phyloP scores from a whole-genome alignment of 1,140 invertebrate species.

The Limonius californicus region DNA sequence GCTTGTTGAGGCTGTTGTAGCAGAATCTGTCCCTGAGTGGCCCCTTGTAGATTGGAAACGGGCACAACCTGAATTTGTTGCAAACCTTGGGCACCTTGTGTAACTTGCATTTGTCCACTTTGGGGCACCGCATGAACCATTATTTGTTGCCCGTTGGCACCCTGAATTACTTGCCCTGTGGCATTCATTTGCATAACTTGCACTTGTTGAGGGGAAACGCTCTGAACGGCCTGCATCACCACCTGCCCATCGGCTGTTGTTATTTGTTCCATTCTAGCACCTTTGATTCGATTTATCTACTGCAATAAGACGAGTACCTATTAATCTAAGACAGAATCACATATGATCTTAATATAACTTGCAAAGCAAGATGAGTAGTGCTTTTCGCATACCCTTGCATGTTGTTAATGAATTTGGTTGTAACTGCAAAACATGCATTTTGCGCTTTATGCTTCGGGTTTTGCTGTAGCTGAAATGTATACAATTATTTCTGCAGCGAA shows the following conservation, averaged over 20 bases:
- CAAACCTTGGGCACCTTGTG: conserved; percentile 52
- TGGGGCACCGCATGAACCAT: conserved; percentile 47
- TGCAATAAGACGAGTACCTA: too few relatives aligned
- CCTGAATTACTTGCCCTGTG: conserved; percentile 46
- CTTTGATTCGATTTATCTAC: too few relatives aligned
- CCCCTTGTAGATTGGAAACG: conserved; percentile 55
- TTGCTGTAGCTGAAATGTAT: too few relatives aligned
- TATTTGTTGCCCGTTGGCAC: conserved; percentile 48
- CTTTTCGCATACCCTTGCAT: too few relatives aligned
- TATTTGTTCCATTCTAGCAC: conserved; percentile 42
- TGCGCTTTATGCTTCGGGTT: too few relatives aligned
- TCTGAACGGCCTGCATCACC: conserved; percentile 43
- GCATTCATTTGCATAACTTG: conserved; percentile 47
- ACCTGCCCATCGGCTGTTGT: conserved; percentile 46
- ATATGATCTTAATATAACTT: too few relatives aligned
- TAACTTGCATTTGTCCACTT: conserved; percentile 58
- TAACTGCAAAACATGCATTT: too few relatives aligned
- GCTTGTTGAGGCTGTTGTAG: conserved; percentile 63
- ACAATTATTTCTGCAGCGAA: too few relatives aligned
- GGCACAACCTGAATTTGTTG: conserved; percentile 64
- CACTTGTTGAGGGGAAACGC: conserved; percentile 42
- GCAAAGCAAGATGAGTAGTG: too few relatives aligned
- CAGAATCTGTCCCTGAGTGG: conserved; percentile 53
- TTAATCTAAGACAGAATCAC: too few relatives aligned
- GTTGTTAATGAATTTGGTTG: too few relatives aligned